phyloP scores from a whole-genome alignment of 2,888 invertebrate genomes.

The Bhutanitis thaidina region DNA sequence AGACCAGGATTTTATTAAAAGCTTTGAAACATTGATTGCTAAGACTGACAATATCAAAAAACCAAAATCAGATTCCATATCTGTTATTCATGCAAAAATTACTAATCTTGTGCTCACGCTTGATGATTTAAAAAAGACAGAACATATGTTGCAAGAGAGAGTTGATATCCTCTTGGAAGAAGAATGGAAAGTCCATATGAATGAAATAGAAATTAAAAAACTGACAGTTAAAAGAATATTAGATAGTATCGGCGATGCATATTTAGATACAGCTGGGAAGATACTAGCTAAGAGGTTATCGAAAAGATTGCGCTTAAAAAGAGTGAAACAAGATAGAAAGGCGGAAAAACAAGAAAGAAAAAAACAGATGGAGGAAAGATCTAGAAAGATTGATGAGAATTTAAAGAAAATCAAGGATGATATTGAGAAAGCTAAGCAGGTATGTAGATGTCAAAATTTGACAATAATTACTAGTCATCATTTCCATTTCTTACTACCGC shows the following conservation, averaged over 20 bases:
- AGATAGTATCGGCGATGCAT: constrained; percentile 54
- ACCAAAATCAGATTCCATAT: constrained; percentile 35
- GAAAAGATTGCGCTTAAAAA: constrained; percentile 69
- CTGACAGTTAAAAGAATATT: constrained; percentile 58
- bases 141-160: constrained; percentile 62
- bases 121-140: constrained; percentile 44
- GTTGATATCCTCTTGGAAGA: constrained; percentile 62
- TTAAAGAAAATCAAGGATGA: constrained; percentile 82
- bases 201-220: constrained; percentile 72
- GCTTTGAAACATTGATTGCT: constrained; percentile 35
- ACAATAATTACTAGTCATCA: too few relatives aligned
- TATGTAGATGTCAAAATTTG: constrained; percentile 35
- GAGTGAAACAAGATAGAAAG: constrained; percentile 51
- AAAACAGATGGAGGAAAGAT: constrained; percentile 67
- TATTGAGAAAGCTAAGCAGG: constrained; percentile 81
- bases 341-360: constrained; percentile 53
- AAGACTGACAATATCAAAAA: constrained; percentile 20
- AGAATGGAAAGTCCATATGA: constrained; percentile 77
- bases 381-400: constrained; percentile 83
- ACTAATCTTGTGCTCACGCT: constrained; percentile 34
- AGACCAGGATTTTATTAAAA: constrained; percentile 50
- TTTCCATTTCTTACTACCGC: too few relatives aligned
- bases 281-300: constrained; percentile 64
- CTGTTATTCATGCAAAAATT: constrained; percentile 39
- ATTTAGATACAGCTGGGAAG: constrained; percentile 58